Conservation (phyloP, 1,140 invertebrate genomes). For the Hesperophylax magnus region DNA sequence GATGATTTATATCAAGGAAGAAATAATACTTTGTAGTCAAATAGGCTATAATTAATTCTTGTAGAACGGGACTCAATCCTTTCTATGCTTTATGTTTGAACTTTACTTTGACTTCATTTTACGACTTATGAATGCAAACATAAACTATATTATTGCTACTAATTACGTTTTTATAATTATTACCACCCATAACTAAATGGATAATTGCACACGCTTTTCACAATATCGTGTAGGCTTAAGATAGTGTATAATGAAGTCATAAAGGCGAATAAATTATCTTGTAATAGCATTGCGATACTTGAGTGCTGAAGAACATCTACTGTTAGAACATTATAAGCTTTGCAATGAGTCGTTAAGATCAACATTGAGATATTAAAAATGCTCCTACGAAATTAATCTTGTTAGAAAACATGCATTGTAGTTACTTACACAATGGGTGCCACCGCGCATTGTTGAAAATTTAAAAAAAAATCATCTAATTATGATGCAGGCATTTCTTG, state of each 20-base stretch:
- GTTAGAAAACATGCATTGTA: constrained; percentile 32
- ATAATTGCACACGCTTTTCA: constrained; percentile 14
- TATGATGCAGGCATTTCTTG: background rate
- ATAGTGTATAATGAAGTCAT: constrained; percentile 18
- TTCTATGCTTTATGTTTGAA: too few relatives aligned
- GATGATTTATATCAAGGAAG: too few relatives aligned
- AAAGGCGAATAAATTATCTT: constrained; percentile 23
- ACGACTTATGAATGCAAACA: too few relatives aligned
- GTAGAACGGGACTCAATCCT: too few relatives aligned
- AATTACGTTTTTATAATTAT: too few relatives aligned
- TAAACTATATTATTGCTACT: too few relatives aligned
- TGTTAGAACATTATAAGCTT: background rate
- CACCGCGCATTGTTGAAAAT: background rate
- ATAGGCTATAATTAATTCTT: too few relatives aligned
- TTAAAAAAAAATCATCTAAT: too few relatives aligned
- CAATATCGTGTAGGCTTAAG: background rate
- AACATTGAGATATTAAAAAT: constrained; percentile 27
- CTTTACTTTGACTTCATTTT: too few relatives aligned
- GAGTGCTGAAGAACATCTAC: constrained; percentile 13
- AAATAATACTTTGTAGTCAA: too few relatives aligned
- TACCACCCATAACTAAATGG: background rate
- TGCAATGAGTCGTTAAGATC: constrained; percentile 20
- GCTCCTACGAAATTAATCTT: constrained; percentile 36
- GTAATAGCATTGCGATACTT: constrained; percentile 9
- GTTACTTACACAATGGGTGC: constrained; percentile 16